Base-by-base conservation (phyloP, 2,113 vertebrate species). In the Raphicerus campestris region DNA sequence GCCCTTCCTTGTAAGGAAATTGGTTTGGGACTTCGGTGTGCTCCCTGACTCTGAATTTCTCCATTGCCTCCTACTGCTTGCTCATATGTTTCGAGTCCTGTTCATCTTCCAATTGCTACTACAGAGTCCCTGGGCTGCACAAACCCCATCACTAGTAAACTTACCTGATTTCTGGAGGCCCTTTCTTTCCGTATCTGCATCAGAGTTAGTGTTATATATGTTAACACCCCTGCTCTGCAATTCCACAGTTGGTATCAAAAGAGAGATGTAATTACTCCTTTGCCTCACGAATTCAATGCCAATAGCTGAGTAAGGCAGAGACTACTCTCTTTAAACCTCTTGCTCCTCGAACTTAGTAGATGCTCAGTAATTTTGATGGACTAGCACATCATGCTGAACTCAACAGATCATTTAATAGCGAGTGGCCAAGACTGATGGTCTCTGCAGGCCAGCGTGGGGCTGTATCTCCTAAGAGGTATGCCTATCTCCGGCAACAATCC, bases 1-100 rank as follows among this genome's bases (percentile, higher is more conserved):
- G 82, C 39, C 39, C 58, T 90, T 94, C 87, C 87, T 96, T 39
- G 53, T n/a, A 55, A 19, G 47, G 78, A 97, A 89, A 87, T 53
- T 28, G 16, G 15, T 32, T 22, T 66, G 39, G 35, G 45, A 30
- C 39, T 47, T 26, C 20, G 11, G 32, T 39, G 22, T 32, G 8
- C 49, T 26, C n/a, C 47, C 82, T 24, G 42, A 51, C 60, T 42
- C 56, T 87, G 84, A n/a, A 70, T 93, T 89, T 96, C 91, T 66
- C 84, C 63, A 77, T 22, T 39, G 45, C 92, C 28, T 61, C 24
- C 49, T 45, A 35, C 53, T 30, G n/a, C 56, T 96, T 35, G 45
- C 51, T 94, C 35, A 17, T 39, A 20, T 22, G 49, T 45, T 42
- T 83, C 35, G 60, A 39, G 53, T 26, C 19, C 45, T 55, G 47